Base-by-base conservation (phyloP, 2,113 vertebrate species). In the Brachirus orientalis region DNA sequence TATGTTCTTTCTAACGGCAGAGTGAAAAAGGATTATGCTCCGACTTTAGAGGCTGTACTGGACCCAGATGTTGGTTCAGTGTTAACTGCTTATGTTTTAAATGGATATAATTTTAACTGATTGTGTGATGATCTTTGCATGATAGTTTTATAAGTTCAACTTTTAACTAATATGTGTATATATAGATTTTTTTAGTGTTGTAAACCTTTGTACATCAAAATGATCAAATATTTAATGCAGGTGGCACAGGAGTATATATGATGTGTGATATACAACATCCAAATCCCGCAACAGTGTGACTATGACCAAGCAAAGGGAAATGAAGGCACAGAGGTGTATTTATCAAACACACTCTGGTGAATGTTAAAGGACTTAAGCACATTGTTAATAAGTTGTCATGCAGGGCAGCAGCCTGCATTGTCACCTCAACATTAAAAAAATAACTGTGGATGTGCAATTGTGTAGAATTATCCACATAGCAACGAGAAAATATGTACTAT, bases 251-350 rank as follows among this genome's bases (percentile, higher is more conserved):
- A 28, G 28, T 28, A 17, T 37, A 46, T 52, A 45, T 19, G 41
- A 37, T 40, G n/a, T 59, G 20, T 69, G 56, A 54, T 72, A 8
- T 58, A 36, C 7, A 16, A 44, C 28, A 72, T 68, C 48, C 36
- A 66, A 53, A 63, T 6, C 51, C 28, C n/a, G 16, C 8, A 69
- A 16, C 59, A 63, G 14, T 20, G 48, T 56, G 67, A 64, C 63
- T 69, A 50, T 38, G 33, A 63, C 52, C 19, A 75, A 73, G 67
- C 59, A 44, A 61, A 62, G 66, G 61, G 66, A 56, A 37, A 75
- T 84, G 84, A 91, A 91, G 88, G 88, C 90, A 90, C 85, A 89
- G 86, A 89, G 58, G 80, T 75, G 82, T 55, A 37, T 65, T 22
- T 47, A 47, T 64, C 58, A 60, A 78, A 86, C 85, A 82, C 83